phyloP scores from a whole-genome alignment of 2,113 vertebrate species.

The Redunca redunca region DNA sequence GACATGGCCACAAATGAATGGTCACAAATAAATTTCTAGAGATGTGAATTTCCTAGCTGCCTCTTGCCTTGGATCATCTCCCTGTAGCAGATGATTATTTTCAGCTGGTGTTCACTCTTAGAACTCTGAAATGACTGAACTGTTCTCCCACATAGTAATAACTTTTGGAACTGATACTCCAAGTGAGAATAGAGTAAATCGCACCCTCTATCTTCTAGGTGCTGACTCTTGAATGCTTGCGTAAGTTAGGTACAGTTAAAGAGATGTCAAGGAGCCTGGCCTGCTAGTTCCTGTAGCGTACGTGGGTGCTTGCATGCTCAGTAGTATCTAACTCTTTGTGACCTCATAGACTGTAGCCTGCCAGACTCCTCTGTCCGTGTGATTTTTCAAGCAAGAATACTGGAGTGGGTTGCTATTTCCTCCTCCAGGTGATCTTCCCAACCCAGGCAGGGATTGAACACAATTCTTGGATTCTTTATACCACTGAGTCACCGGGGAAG shows the following conservation, averaged over 20 bases:
- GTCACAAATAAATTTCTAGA: no score
- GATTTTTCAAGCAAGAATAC: background rate
- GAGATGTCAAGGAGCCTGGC: background rate
- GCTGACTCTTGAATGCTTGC: background rate
- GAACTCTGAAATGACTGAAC: background rate
- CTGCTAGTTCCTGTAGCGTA: background rate
- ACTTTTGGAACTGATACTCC: background rate
- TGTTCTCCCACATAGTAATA: background rate
- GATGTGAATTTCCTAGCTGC: background rate
- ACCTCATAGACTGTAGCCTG: background rate
- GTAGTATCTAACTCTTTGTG: background rate
- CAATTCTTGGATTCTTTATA: background rate
- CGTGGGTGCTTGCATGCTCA: background rate
- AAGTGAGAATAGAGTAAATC: background rate
- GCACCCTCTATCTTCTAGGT: background rate
- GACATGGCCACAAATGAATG: background rate
- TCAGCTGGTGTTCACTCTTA: background rate
- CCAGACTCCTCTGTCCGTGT: background rate
- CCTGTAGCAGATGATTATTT: background rate
- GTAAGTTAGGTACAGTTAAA: background rate
- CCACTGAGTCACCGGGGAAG: background rate
- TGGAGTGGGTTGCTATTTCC: background rate
- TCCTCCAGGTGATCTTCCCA: background rate
- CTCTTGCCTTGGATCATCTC: background rate
- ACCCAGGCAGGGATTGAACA: background rate